Percentiles rank a stretch among this genome's conserved stretches.
Evolutionary conservation across 2,888 invertebrate species (phyloP).

Genomic region (Caenorhabditis becei): DNA sequence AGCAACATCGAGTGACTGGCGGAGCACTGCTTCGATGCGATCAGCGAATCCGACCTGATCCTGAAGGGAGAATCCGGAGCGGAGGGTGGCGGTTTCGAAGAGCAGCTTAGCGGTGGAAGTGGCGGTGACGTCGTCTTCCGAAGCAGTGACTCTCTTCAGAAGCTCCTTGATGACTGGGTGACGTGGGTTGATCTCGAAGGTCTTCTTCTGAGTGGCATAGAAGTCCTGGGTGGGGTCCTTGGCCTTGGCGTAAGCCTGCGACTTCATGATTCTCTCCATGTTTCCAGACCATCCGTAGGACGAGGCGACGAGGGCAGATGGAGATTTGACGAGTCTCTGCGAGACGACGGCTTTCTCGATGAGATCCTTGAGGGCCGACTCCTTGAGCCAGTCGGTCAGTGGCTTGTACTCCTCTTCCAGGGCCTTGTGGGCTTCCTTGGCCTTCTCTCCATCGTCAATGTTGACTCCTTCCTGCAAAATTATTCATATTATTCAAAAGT

Average conservation of each 20-base stretch:
- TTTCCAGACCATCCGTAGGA: constrained; percentile 99
- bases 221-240: constrained; percentile 90
- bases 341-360: constrained; percentile 90
- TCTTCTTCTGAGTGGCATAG: constrained; percentile 94
- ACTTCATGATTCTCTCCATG: constrained; percentile 94
- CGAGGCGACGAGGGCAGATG: constrained; percentile 95
- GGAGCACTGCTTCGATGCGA: constrained; percentile 92
- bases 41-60: constrained; percentile 91
- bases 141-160: constrained; percentile 88
- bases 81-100: constrained; percentile 92
- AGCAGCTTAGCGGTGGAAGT: constrained; percentile 91
- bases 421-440: constrained; percentile 87
- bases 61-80: constrained; percentile 94
- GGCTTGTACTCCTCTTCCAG: constrained; percentile 90
- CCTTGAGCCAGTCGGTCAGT: constrained; percentile 91
- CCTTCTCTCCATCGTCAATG: constrained; percentile 80
- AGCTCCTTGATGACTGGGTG: constrained; percentile 96
- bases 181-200: constrained; percentile 95
- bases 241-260: constrained; percentile 95
- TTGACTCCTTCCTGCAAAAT: constrained; percentile 85
- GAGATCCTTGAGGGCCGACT: constrained; percentile 85
- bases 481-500: neutral
- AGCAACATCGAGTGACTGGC: constrained; percentile 82
- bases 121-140: constrained; percentile 88
- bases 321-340: constrained; percentile 92